Conservation (phyloP, 2,797 vertebrate genomes). For the Pantherophis alleghaniensis region DNA sequence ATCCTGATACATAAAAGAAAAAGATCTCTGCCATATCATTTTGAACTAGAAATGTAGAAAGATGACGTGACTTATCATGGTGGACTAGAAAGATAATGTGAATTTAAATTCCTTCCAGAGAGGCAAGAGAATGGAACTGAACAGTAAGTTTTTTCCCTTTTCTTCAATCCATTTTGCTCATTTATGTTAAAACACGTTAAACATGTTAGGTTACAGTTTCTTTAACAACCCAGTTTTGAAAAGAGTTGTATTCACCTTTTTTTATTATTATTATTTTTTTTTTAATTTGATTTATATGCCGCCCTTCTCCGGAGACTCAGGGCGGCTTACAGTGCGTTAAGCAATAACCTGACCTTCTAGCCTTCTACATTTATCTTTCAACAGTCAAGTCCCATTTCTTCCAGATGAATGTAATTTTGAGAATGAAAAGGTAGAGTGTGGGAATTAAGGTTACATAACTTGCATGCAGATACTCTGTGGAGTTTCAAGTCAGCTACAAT, state of each 20-base stretch:
- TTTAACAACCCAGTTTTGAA: neutral
- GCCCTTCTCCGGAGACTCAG: no score
- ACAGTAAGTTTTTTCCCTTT: constrained; percentile 62
- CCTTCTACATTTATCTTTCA: neutral
- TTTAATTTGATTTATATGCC: no score
- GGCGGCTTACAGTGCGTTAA: no score
- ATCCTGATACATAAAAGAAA: neutral
- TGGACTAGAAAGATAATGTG: constrained; percentile 24
- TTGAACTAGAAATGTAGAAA: constrained; percentile 33
- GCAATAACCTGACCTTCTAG: neutral
- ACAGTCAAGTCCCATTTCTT: neutral
- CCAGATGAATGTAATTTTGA: neutral
- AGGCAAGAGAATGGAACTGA: constrained; percentile 70
- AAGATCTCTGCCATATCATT: no score
- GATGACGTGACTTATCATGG: neutral
- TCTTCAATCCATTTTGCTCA: neutral
- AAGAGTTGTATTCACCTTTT: neutral
- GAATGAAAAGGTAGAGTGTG: neutral
- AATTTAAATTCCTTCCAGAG: constrained; percentile 61
- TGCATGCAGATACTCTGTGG: neutral
- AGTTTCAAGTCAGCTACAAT: neutral
- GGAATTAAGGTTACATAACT: neutral
- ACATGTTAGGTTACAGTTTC: neutral
- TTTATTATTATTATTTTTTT: no score
- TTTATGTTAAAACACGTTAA: neutral